Conservation (phyloP, 2,888 invertebrate species). For the Drosophila picticornis region DNA sequence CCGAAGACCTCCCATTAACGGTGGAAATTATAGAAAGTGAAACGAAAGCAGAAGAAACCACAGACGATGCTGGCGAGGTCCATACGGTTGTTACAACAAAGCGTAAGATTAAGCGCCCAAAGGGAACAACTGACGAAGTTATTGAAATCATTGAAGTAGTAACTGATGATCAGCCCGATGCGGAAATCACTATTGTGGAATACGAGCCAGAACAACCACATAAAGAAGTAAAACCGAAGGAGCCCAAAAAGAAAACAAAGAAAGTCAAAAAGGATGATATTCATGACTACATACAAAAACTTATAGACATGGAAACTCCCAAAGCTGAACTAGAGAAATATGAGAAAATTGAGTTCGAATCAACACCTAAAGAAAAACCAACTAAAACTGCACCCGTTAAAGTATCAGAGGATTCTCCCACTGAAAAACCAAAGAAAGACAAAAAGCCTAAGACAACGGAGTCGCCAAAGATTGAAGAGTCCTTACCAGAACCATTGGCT, state of each 20-base stretch:
- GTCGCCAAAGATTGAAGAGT: conserved; percentile 44
- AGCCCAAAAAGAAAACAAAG: conserved; percentile 81
- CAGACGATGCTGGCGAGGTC: conserved; percentile 83
- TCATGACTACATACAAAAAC: conserved; percentile 79
- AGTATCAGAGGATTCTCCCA: conserved; percentile 69
- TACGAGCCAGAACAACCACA: conserved; percentile 76
- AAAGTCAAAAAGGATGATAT: conserved; percentile 81
- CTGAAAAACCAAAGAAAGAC: conserved; percentile 78
- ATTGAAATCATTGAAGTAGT: conserved; percentile 84
- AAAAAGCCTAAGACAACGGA: conserved; percentile 71
- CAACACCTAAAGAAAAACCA: conserved; percentile 60
- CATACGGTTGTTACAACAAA: conserved; percentile 85
- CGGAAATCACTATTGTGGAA: conserved; percentile 80
- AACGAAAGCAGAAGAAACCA: conserved; percentile 84
- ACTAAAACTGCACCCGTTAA: conserved; percentile 48
- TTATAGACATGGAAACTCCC: conserved; percentile 80
- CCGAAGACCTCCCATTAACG: conserved; percentile 51
- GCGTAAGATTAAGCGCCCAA: conserved; percentile 84
- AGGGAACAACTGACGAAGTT: conserved; percentile 83
- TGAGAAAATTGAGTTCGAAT: conserved; percentile 84
- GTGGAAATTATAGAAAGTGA: conserved; percentile 84
- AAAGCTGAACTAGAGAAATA: conserved; percentile 84
- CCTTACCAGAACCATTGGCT: conserved; percentile 48
- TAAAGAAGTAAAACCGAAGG: conserved; percentile 80
- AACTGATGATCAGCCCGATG: conserved; percentile 81